These are phyloP conservation scores for Lepidochrysops patricia DNA, from an alignment of 2,888 invertebrate species.

Conservation along the genomic window DNA sequence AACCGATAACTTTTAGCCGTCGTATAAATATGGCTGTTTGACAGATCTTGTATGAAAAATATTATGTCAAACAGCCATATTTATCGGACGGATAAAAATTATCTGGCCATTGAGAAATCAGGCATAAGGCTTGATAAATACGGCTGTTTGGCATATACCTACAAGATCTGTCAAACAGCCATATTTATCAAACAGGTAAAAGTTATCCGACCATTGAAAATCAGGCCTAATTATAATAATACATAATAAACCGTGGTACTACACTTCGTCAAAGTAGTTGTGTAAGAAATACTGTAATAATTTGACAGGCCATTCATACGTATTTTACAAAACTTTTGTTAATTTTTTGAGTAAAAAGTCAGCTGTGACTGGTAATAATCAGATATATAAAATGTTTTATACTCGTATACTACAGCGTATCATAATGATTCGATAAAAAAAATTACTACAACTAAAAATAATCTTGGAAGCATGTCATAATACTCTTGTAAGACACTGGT, in stretches of 20 bases:
- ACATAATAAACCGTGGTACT: neutral
- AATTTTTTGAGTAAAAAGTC: neutral
- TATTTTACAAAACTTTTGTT: neutral
- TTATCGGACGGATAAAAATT: too few relatives aligned
- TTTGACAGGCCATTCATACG: too few relatives aligned
- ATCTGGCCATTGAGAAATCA: too few relatives aligned
- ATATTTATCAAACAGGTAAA: too few relatives aligned
- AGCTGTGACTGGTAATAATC: neutral
- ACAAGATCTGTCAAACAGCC: too few relatives aligned
- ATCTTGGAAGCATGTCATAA: slow-evolving; percentile 3
- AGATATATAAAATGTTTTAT: slow-evolving; percentile 7
- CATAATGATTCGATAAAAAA: slow-evolving; percentile 12
- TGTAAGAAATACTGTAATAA: neutral
- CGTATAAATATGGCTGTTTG: too few relatives aligned
- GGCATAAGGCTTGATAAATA: too few relatives aligned
- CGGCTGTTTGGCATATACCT: too few relatives aligned
- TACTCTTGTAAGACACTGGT: slow-evolving; percentile 6
- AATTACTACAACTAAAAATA: neutral
- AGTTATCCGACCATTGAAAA: neutral
- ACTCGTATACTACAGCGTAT: slow-evolving; percentile 11
- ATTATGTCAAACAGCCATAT: too few relatives aligned
- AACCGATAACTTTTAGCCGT: too few relatives aligned
- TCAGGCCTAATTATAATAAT: too few relatives aligned
- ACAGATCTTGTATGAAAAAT: too few relatives aligned
- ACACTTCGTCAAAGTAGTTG: neutral